Evolutionary conservation across 1,140 invertebrate genomes (phyloP), one percentile per base, ranked within the genome.

Genomic region (Drosophila santomea): DNA sequence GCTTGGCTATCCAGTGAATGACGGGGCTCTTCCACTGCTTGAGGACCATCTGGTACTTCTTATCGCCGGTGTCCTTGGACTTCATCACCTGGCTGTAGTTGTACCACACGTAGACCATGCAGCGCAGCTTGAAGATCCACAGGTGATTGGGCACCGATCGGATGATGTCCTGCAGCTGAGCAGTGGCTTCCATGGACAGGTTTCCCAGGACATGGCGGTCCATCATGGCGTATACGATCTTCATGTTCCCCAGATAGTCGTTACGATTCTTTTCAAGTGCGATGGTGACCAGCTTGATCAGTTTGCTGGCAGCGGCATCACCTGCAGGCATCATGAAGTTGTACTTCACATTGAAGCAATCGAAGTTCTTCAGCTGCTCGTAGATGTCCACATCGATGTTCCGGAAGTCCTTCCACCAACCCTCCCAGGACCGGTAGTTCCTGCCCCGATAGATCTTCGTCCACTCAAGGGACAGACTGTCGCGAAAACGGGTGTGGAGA

Each of bases 1-100:
- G 66, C 20, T 77, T 62, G 60, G 84, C 67, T 14, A 84, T 8
- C 83, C 83, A 88, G 38, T 88, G 84, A n/a, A 86, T 67, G 6
- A 77, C 15, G 11, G 71, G 50, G 17, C 23, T 58, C 2, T 58
- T 36, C 82, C 83, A 86, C 25, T 75, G 50, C 0, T 20, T 47
- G 1, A 25, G 1, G 0, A 64, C 67, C 11, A 28, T 12, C 3
- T 36, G 15, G 4, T 28, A 17, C 3, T 52, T 20, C 36, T 8
- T 45, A 1, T 15, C 36, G 0, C 14, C 14, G 10, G 20, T 8
- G 17, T 60, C 12, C 4, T 36, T n/a, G 15, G 10, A 10, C 3
- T 25, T 8, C 10, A 43, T 64, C 4, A 69, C 41, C n/a, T 44
- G 17, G 8, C 35, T 45, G 58, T 74, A 85, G 14, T 52, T 56